Evolutionary conservation across 2,888 invertebrate species (phyloP), one percentile per base, ranked within the genome.

Genomic region (Anarsia innoxiella): DNA sequence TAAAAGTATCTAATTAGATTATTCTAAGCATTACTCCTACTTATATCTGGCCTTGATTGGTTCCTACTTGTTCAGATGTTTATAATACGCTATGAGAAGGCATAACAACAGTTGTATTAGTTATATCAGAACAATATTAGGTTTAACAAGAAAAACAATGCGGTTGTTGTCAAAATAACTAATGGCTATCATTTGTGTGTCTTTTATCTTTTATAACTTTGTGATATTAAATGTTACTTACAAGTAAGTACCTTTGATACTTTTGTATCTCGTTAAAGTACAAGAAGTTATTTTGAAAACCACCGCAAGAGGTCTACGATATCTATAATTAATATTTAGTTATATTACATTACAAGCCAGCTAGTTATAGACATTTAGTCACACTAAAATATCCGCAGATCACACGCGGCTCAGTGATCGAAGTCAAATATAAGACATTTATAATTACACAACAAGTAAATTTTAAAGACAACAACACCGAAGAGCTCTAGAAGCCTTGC

Each of bases 401-500:
- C 66, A 46, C 53, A 47, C 47, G 64, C 74, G 73, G 71, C 72
- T 73, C 83, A 84, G 83, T 84, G 83, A 84, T 83, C 83, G 83
- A 82, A 79, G 64, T 67, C 67, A 66, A 67, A 71, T 75, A 71
- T 67, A 70, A 66, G 66, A 79, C 73, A 72, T 77, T 77, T 78
- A 83, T 73, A 80, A 82, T 68, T 83, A 83, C 74, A 83, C 83
- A 84, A 84, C 83, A 84, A 83, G 75, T 77, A 71, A 73, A 65
- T 76, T 75, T 51, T 74, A 73, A 74, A 74, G 69, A 77, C 77
- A 82, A 83, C 79, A 79, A 79, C 75, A 77, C 63, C 66, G 64
- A 75, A 57, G 53, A 47, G 56, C 66, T 72, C 74, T 83, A 89
- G 80, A 93, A 91, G 73, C 93, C 92, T 89, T 93, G 93, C 70